A percentile compares a stretch with the other conserved stretches of the same genome.
Evolutionary conservation across 2,113 vertebrate species (phyloP).

Genomic region (Ciconia stormi): DNA sequence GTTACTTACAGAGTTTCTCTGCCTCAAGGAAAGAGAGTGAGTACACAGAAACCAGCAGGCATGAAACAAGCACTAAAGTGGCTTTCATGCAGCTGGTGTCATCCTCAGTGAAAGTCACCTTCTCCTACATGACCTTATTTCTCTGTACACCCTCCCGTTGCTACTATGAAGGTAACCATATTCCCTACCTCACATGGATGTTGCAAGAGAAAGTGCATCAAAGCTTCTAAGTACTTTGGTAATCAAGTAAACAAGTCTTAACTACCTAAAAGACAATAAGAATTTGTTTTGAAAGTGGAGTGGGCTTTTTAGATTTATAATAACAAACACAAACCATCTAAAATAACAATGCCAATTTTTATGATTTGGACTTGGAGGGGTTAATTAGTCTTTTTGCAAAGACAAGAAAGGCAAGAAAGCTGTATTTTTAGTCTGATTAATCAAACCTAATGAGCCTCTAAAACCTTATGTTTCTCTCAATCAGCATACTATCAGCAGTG

Average conservation of each 20-base stretch:
- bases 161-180: not conserved
- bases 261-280: not conserved
- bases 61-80: not conserved
- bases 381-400: not conserved
- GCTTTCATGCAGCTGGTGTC: not conserved
- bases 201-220: not conserved
- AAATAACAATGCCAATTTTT: not conserved
- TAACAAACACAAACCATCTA: not conserved
- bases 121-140: not conserved
- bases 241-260: not conserved
- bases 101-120: not conserved
- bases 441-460: slow-evolving; percentile 51
- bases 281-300: not conserved
- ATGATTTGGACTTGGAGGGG: not conserved
- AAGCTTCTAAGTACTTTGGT: not conserved
- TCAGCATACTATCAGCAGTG: slow-evolving; percentile 5
- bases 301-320: not conserved
- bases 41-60: not conserved
- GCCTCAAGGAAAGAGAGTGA: not conserved
- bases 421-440: slow-evolving; percentile 29
- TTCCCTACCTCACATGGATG: rapidly evolving
- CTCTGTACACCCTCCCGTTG: not conserved
- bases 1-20: not conserved
- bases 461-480: slow-evolving; percentile 5
- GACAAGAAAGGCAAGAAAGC: not conserved